Evolutionary conservation across 2,113 vertebrate genomes (phyloP), one percentile per base, ranked within the genome.

Genomic region (Quiscalus mexicanus): DNA sequence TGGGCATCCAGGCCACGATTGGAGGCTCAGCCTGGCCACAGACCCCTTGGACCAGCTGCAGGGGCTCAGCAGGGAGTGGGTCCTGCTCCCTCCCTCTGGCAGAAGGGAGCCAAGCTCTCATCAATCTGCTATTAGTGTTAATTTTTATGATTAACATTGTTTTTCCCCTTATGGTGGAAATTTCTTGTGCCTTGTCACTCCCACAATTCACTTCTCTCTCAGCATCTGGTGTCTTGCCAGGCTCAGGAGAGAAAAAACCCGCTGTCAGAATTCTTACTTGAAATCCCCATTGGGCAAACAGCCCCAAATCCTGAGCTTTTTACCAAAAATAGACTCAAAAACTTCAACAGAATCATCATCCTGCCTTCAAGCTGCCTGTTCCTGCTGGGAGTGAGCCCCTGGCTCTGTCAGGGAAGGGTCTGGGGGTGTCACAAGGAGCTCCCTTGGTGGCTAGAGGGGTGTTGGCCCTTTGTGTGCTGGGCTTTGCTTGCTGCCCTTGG

Each of bases 151-250:
- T 95, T 60, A 95, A 83, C 70, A 11, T 85, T 91, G 90, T 79
- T 94, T 96, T 94, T 85, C 67, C 49, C 92, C 88, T 90, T 87
- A 93, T 85, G 92, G 85, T 91, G 90, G 88, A 94, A 90, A 92
- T 96, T 96, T 97, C 95, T 90, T 93, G 70, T 80, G 89, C 91
- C 90, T 96, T 95, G 92, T 93, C 88, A 95, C 90, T 96, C 96
- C 96, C 95, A 97, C 95, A 96, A 85, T 96, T 83, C 94, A 41
- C 59, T 94, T 93, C 89, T 86, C 71, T 92, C 76, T 75, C 67
- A 49, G 86, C 15, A 16, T 41, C 95, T 96, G 84, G 90, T 96
- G 60, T 67, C 86, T 93, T 95, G 95, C 95, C 96, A 96, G 90
- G n/a, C 83, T 77, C 86, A 59, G 95, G 94, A 82, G 90, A 86